These are phyloP conservation scores for Silurus asotus DNA, from an alignment of 2,113 vertebrate genomes.

Conservation along the genomic window DNA sequence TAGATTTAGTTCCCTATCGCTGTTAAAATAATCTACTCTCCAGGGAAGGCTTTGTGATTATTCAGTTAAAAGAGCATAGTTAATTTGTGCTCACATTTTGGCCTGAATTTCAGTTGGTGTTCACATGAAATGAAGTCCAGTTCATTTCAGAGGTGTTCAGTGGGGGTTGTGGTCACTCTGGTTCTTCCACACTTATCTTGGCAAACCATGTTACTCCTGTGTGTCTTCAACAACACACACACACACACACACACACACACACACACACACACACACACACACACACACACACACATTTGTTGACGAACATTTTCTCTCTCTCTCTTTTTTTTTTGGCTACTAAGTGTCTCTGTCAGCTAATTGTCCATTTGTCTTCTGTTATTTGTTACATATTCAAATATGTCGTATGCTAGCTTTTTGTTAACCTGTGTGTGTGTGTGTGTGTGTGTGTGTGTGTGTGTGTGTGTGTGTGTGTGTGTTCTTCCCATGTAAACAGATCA, in stretches of 20 bases:
- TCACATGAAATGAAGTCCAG: too few species aligned
- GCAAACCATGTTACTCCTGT: not conserved
- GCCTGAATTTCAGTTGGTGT: not conserved
- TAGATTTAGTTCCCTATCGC: not conserved
- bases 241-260: not conserved
- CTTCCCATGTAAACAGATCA: not conserved
- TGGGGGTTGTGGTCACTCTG: not conserved
- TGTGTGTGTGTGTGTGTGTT: not conserved
- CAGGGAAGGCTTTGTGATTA: not conserved
- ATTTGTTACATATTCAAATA: not conserved
- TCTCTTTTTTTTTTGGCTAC: slow-evolving; percentile 53
- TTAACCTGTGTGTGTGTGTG: slow-evolving; percentile 6
- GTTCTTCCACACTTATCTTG: not conserved
- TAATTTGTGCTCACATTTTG: too few species aligned
- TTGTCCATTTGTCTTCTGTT: not conserved
- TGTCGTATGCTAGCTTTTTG: not conserved
- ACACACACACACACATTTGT: not conserved
- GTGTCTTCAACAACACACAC: too few species aligned
- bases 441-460: too few species aligned
- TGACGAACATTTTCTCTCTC: not conserved
- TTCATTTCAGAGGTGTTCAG: not conserved
- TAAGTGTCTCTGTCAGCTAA: slow-evolving; percentile 56
- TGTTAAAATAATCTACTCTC: not conserved
- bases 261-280: not conserved
- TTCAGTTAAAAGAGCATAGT: not conserved